Conservation (phyloP, 2,888 invertebrate genomes). For the Idaea aversata region DNA sequence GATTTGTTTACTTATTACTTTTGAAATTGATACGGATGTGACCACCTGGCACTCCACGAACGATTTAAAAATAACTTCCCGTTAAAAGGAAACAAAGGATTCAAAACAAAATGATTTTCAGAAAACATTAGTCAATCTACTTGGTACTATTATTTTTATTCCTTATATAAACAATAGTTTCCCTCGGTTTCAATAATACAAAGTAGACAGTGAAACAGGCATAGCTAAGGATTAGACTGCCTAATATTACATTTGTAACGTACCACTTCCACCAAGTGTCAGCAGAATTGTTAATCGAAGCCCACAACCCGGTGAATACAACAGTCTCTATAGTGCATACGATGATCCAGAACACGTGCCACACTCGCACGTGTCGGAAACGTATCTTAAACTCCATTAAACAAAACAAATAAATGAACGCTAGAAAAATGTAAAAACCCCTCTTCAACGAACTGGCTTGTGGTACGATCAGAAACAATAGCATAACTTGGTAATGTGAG, state of each 20-base stretch:
- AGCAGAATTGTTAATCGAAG: conserved; percentile 65
- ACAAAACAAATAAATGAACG: conserved; percentile 87
- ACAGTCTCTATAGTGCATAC: conserved; percentile 84
- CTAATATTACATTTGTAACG: conserved; percentile 81
- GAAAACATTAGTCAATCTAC: conserved; percentile 19
- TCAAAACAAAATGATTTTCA: conserved; percentile 26
- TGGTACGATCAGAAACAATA: conserved; percentile 83
- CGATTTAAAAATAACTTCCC: conserved; percentile 34
- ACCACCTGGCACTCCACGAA: conserved; percentile 35
- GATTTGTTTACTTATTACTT: conserved; percentile 30
- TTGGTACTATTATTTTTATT: conserved; percentile 36
- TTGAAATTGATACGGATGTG: conserved; percentile 36
- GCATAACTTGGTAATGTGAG: conserved; percentile 84
- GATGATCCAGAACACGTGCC: conserved; percentile 85
- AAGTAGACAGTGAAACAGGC: conserved; percentile 83
- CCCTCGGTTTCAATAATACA: conserved; percentile 81
- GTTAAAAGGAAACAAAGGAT: conserved; percentile 27
- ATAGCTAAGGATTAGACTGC: conserved; percentile 80
- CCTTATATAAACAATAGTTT: conserved; percentile 71
- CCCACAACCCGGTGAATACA: conserved; percentile 86
- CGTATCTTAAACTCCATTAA: conserved; percentile 89
- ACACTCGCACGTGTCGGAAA: conserved; percentile 85
- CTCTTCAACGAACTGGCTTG: conserved; percentile 78
- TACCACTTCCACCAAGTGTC: conserved; percentile 86
- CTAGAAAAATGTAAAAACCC: conserved; percentile 85